These are phyloP conservation scores for Triplophysa rosa DNA, from an alignment of 2,113 vertebrate genomes.

Conservation along the genomic window DNA sequence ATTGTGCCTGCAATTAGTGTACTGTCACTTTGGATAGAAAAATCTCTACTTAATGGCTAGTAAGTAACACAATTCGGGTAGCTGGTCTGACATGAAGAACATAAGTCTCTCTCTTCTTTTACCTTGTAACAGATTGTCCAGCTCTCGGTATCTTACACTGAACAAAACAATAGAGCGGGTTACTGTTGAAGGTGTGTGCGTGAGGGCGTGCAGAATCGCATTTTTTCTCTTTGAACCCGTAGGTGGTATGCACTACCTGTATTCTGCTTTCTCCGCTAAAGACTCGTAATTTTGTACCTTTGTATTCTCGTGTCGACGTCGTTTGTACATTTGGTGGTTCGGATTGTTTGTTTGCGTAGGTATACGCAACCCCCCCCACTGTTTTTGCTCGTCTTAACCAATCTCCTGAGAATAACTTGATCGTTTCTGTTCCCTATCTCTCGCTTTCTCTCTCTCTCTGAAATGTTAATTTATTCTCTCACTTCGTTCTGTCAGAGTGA, in stretches of 20 bases:
- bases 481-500: slow-evolving; percentile 3
- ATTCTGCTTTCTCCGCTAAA: background rate
- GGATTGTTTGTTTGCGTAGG: slow-evolving; percentile 31
- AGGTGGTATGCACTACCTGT: background rate
- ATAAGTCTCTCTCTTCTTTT: background rate
- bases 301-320: background rate
- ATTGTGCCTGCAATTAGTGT: slow-evolving; percentile 33
- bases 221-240: background rate
- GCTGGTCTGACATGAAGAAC: slow-evolving; percentile 14
- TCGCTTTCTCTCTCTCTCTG: slow-evolving; percentile 27
- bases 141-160: background rate
- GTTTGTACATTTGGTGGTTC: slow-evolving; percentile 33
- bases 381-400: slow-evolving; percentile 18
- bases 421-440: background rate
- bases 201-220: background rate
- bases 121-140: background rate
- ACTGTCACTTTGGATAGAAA: slow-evolving; percentile 33
- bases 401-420: slow-evolving; percentile 38
- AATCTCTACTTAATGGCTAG: slow-evolving; percentile 18
- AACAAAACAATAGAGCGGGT: slow-evolving; percentile 11
- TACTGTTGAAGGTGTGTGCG: background rate
- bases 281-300: slow-evolving; percentile 25
- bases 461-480: slow-evolving; percentile 43
- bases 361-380: slow-evolving; percentile 6
- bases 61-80: background rate